phyloP scores from a whole-genome alignment of 2,888 invertebrate genomes.

The Melieria picta region DNA sequence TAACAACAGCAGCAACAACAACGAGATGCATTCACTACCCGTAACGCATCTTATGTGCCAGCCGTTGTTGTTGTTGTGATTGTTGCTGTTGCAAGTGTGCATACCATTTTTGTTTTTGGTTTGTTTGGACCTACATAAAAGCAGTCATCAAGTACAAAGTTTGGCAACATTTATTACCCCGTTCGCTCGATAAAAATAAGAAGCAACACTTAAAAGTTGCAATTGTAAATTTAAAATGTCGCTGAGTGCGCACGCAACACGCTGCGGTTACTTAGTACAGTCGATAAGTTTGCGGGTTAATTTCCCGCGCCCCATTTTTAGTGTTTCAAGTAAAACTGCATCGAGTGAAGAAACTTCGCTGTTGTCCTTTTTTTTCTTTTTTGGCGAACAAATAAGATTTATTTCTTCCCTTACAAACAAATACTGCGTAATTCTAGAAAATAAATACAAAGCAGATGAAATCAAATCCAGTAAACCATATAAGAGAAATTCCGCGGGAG shows the following conservation, averaged over 20 bases:
- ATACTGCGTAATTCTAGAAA: slow-evolving; percentile 35
- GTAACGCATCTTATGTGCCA: slow-evolving; percentile 59
- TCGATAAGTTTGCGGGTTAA: slow-evolving; percentile 3
- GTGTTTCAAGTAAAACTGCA: slow-evolving; percentile 20
- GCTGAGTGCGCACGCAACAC: slow-evolving; percentile 15
- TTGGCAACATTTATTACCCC: slow-evolving; percentile 57
- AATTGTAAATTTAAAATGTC: slow-evolving; percentile 34
- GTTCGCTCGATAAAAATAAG: slow-evolving; percentile 45
- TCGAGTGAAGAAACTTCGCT: slow-evolving; percentile 37
- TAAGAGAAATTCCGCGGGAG: slow-evolving; percentile 9
- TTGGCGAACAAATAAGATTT: slow-evolving; percentile 39
- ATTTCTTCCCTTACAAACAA: slow-evolving; percentile 38
- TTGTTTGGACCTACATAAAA: slow-evolving; percentile 40
- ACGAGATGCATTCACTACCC: slow-evolving; percentile 22
- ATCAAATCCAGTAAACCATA: slow-evolving; percentile 14
- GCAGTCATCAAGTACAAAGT: slow-evolving; percentile 59
- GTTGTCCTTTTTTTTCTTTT: slow-evolving; percentile 29
- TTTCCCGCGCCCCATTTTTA: neutral
- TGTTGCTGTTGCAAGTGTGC: slow-evolving; percentile 37
- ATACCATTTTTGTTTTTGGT: neutral
- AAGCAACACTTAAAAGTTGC: slow-evolving; percentile 40
- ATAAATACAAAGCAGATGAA: slow-evolving; percentile 19
- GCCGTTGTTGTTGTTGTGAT: too few relatives aligned
- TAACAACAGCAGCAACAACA: slow-evolving; percentile 43
- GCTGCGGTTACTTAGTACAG: slow-evolving; percentile 7